Evolutionary conservation across 2,797 vertebrate genomes (phyloP).

Genomic region (Mastacembelus armatus): DNA sequence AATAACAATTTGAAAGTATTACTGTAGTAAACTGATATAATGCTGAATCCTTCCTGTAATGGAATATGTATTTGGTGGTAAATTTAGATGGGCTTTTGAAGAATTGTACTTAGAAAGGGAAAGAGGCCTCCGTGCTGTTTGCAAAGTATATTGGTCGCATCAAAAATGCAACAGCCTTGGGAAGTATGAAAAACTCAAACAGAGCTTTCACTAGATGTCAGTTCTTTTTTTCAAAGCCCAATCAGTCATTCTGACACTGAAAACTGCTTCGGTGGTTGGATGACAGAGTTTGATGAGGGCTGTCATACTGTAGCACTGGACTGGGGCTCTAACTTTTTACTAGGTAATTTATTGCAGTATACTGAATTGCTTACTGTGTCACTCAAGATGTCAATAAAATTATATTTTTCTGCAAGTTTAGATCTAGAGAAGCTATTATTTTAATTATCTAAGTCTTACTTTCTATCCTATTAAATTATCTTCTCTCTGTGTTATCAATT

Average conservation of each 20-base stretch:
- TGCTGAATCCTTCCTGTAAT: neutral
- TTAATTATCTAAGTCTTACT: neutral
- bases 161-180: constrained; percentile 7
- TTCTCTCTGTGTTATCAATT: neutral
- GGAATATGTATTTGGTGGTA: neutral
- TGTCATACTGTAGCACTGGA: constrained; percentile 10
- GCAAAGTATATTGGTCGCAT: constrained; percentile 7
- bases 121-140: neutral
- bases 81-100: too few relatives aligned
- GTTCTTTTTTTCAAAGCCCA: constrained; percentile 22
- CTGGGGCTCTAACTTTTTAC: constrained; percentile 1
- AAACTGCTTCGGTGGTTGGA: constrained; percentile 20
- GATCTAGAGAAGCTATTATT: neutral
- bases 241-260: constrained; percentile 40
- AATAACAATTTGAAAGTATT: neutral
- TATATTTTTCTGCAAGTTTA: neutral
- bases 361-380: constrained; percentile 8
- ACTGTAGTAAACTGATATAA: neutral
- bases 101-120: too few relatives aligned
- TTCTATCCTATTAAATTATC: neutral
- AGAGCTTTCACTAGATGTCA: constrained; percentile 26
- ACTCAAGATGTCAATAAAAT: constrained; percentile 14
- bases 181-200: constrained; percentile 7
- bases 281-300: constrained; percentile 30
- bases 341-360: constrained; percentile 16